A percentile compares a stretch with the other conserved stretches of the same genome.
phyloP scores from a whole-genome alignment of 2,797 vertebrate genomes.

The Poecilia gillii region DNA sequence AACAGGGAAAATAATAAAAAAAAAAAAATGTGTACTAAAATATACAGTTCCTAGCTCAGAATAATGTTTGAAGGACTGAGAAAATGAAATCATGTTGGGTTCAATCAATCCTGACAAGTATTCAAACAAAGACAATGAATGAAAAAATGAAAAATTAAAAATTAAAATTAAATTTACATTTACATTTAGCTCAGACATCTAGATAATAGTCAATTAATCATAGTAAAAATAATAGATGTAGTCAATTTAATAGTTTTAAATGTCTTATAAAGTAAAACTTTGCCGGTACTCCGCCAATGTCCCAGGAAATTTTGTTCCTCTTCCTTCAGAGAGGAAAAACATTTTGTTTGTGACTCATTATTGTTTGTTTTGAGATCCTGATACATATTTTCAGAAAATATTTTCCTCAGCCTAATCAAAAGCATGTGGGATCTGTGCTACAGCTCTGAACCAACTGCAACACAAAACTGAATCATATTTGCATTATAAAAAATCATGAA shows the following conservation, averaged over 20 bases:
- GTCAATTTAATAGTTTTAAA: background rate
- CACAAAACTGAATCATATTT: conserved; percentile 1
- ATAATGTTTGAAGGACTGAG: background rate
- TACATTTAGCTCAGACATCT: background rate
- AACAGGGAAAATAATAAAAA: background rate
- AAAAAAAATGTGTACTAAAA: background rate
- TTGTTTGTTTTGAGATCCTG: background rate
- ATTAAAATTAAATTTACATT: background rate
- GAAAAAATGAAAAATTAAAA: background rate
- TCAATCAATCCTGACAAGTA: background rate
- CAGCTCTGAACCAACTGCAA: background rate
- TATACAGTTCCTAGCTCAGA: background rate
- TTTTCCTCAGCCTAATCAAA: background rate
- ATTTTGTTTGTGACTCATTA: background rate
- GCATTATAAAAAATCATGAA: background rate
- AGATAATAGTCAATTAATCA: background rate
- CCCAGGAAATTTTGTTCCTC: too few species aligned
- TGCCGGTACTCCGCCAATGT: too few species aligned
- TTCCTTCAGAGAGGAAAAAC: background rate
- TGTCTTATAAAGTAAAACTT: background rate
- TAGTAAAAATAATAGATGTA: background rate
- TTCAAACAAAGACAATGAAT: background rate
- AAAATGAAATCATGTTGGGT: background rate
- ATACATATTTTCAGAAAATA: background rate
- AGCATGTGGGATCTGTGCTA: background rate